Evolutionary conservation across 2,888 invertebrate species (phyloP).

Genomic region (Cheilosia vernalis): DNA sequence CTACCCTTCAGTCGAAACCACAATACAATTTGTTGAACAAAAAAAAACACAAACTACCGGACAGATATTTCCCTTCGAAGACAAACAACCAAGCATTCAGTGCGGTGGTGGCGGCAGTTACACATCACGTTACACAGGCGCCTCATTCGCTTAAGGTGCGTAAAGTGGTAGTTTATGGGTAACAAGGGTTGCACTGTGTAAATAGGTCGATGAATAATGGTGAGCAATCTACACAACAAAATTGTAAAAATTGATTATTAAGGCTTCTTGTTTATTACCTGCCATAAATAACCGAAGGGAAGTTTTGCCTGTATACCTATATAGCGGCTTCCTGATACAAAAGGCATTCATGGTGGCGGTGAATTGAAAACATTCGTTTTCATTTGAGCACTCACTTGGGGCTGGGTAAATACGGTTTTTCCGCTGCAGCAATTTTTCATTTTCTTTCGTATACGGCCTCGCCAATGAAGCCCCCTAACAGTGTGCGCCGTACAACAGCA

Average conservation of each 20-base stretch:
- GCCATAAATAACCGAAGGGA: slow-evolving; percentile 40
- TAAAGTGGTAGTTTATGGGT: slow-evolving; percentile 18
- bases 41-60: no score
- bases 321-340: not conserved
- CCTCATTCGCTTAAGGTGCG: slow-evolving; percentile 27
- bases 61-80: not conserved
- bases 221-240: slow-evolving; percentile 34
- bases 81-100: slow-evolving; percentile 1
- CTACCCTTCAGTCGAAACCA: no score
- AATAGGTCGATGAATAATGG: slow-evolving; percentile 30
- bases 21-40: no score
- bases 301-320: not conserved
- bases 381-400: slow-evolving; percentile 56
- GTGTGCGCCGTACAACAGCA: slow-evolving; percentile 4
- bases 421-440: slow-evolving; percentile 51
- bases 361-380: slow-evolving; percentile 63
- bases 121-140: not conserved
- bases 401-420: slow-evolving; percentile 41
- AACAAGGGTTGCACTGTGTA: slow-evolving; percentile 27
- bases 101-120: no score
- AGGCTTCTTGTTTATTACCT: slow-evolving; percentile 63
- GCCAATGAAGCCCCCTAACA: not conserved
- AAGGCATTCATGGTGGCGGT: slow-evolving; percentile 20
- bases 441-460: slow-evolving; percentile 8
- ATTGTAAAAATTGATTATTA: slow-evolving; percentile 64